Base-by-base conservation (phyloP, 2,113 vertebrate genomes). In the Eclectus roratus region DNA sequence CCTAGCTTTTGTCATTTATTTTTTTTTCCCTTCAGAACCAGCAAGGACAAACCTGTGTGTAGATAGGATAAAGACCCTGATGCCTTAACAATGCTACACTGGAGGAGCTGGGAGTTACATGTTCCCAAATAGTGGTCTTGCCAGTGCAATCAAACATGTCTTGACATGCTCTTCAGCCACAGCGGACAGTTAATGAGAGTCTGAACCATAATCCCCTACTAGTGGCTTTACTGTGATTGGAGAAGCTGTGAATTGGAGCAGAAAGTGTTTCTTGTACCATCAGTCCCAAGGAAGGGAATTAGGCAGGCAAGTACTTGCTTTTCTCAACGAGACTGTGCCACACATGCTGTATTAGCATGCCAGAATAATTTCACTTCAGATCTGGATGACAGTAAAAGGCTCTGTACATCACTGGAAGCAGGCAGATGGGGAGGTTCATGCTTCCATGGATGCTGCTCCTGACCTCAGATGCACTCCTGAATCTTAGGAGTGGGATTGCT, bases 181-280 rank as follows among this genome's bases (percentile, higher is more conserved):
- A 0, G 17, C 18, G 12, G 33, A n/a, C 37, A n/a, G n/a, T 35
- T 88, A 70, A 52, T 18, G 52, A 91, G 52, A 37, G 20, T 76
- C 80, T 91, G 70, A 80, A 37, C 11, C 0, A 0, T 35, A 39
- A 23, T 50, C n/a, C 39, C 46, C 20, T 5, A 2, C n/a, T 27
- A 37, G 69, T 61, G 37, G 46, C 58, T 91, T 92, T 56, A 23
- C 44, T 85, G 52, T 52, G 56, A 55, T 47, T 5, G 4, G 84
- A 84, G 60, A 27, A 76, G 56, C 56, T 94, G 78, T 88, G 91
- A 95, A 95, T 76, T 94, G 49, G 87, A 96, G 94, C 87, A 94
- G 95, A 95, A 96, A 95, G n/a, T 0, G 0, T 79, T 88, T 79
- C 80, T 82, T 80, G 78, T 94, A 79, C 70, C 41, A 23, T 37